Conservation (phyloP, 2,888 invertebrate species). For the Xylota segnis region DNA sequence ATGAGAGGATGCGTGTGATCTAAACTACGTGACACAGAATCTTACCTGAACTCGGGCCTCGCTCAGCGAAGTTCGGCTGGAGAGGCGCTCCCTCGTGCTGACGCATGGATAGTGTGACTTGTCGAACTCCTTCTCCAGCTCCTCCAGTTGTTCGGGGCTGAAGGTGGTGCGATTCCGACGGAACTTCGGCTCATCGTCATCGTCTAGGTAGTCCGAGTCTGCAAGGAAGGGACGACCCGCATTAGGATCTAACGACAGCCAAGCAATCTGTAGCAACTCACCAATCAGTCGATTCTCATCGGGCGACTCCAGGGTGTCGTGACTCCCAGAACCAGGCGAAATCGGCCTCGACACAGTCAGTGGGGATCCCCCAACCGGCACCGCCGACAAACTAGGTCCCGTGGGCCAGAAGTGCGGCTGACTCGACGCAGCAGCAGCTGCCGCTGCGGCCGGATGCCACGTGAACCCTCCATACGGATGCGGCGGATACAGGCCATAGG, state of each 20-base stretch:
- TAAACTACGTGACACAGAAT: slow-evolving; percentile 53
- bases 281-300: slow-evolving; percentile 83
- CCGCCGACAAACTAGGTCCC: slow-evolving; percentile 85
- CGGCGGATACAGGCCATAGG: slow-evolving; percentile 93
- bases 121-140: slow-evolving; percentile 97
- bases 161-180: slow-evolving; percentile 97
- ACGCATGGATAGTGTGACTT: slow-evolving; percentile 98
- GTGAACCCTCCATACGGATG: slow-evolving; percentile 88
- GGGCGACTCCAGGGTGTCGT: slow-evolving; percentile 83
- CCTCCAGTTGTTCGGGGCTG: slow-evolving; percentile 96
- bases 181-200: slow-evolving; percentile 95
- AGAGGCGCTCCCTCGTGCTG: slow-evolving; percentile 94
- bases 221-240: slow-evolving; percentile 86
- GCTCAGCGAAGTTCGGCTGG: slow-evolving; percentile 95
- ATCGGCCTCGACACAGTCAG: slow-evolving; percentile 80
- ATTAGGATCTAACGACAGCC: background rate
- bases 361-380: slow-evolving; percentile 86
- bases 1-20: slow-evolving; percentile 58
- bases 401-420: slow-evolving; percentile 85
- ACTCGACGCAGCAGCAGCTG: slow-evolving; percentile 82
- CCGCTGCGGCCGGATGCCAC: slow-evolving; percentile 85
- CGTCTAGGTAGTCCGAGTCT: slow-evolving; percentile 91
- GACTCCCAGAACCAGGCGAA: slow-evolving; percentile 86
- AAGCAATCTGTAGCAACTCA: slow-evolving; percentile 29
- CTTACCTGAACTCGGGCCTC: slow-evolving; percentile 98